Evolutionary conservation across 2,797 vertebrate species (phyloP).

Genomic region (Salarias fasciatus): DNA sequence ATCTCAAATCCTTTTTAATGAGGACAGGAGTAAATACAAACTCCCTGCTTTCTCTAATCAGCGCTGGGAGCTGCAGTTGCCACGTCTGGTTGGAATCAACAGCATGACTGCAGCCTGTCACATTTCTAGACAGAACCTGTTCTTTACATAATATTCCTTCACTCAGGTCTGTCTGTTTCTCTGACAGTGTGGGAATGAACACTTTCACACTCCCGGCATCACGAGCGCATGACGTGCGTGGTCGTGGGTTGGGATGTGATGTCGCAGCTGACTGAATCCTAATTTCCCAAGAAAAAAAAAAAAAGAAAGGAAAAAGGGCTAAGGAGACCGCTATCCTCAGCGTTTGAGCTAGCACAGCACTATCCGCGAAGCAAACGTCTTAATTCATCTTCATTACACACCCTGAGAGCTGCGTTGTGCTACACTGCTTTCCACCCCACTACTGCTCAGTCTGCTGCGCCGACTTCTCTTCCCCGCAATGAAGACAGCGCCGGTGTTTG

Average conservation of each 20-base stretch:
- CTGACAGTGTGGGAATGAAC: constrained; percentile 37
- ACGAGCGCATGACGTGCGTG: constrained; percentile 64
- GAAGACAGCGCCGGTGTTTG: constrained; percentile 12
- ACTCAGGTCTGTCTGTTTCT: constrained; percentile 42
- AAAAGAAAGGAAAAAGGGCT: constrained; percentile 45
- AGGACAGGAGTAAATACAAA: constrained; percentile 19
- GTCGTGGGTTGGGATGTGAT: constrained; percentile 62
- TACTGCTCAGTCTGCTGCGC: constrained; percentile 31
- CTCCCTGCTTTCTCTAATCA: no score
- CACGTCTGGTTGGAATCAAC: constrained; percentile 25
- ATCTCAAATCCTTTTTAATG: constrained; percentile 7
- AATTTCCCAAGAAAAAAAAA: constrained; percentile 72
- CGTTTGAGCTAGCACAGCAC: constrained; percentile 68
- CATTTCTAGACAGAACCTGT: constrained; percentile 38
- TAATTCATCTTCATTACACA: constrained; percentile 82
- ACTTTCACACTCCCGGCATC: constrained; percentile 55
- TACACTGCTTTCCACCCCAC: constrained; percentile 56
- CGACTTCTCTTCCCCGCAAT: constrained; percentile 35
- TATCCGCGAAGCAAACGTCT: constrained; percentile 68
- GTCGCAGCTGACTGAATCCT: constrained; percentile 64
- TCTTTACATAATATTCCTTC: constrained; percentile 52
- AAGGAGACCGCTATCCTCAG: constrained; percentile 63
- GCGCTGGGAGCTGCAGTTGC: constrained; percentile 6
- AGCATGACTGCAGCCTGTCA: constrained; percentile 26
- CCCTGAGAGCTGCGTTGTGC: constrained; percentile 59